A percentile compares a stretch with the other conserved stretches of the same genome.
phyloP scores from a whole-genome alignment of 2,113 vertebrate genomes.

The Dicerorhinus sumatrensis region DNA sequence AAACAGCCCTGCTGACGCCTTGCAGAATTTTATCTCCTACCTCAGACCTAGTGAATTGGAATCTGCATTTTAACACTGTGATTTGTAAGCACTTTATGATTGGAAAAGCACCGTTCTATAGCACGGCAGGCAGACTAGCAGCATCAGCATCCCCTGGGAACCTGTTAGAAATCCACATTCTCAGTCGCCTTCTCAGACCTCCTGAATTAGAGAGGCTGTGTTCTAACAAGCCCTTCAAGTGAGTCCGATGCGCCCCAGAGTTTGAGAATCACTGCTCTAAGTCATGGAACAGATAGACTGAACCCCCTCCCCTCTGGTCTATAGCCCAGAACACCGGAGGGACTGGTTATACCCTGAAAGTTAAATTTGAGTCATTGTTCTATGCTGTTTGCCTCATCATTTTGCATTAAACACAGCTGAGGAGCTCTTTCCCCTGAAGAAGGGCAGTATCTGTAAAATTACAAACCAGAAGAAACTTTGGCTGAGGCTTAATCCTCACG shows the following conservation, averaged over 20 bases:
- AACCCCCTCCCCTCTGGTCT: not conserved
- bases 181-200: not conserved
- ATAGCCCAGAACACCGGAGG: not conserved
- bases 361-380: slow-evolving; percentile 16
- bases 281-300: not conserved
- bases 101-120: not conserved
- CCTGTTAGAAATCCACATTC: not conserved
- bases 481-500: not conserved
- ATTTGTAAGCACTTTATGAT: not conserved
- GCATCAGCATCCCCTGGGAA: not conserved
- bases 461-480: slow-evolving; percentile 55
- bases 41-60: not conserved
- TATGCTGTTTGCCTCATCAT: slow-evolving; percentile 21
- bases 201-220: not conserved
- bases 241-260: not conserved
- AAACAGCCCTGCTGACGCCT: not conserved
- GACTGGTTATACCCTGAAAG: not conserved
- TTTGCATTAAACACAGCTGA: slow-evolving; percentile 60
- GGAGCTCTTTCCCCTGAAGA: slow-evolving; percentile 69
- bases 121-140: not conserved
- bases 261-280: not conserved
- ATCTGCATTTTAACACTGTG: not conserved
- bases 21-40: not conserved
- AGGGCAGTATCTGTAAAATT: slow-evolving; percentile 59
- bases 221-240: not conserved